Base-by-base conservation (phyloP, 2,888 invertebrate species). In the Parochlus steinenii region DNA sequence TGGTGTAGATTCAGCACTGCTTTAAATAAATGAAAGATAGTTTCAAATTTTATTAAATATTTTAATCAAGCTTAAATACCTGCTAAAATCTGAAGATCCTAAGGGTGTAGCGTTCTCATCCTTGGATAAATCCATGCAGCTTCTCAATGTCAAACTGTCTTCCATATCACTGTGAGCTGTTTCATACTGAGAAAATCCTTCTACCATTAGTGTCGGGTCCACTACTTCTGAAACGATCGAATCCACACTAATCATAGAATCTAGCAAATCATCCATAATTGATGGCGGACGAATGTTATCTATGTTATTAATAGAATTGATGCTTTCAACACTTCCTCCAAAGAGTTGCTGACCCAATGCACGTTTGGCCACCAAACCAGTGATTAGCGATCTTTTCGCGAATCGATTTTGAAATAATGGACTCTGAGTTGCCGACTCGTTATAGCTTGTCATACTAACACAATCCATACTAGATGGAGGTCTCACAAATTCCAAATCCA, bases 251-350 rank as follows among this genome's bases (percentile, higher is more conserved):
- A 79, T 62, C 74, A 85, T 80, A 43, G 85, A 86, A 46, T 87
- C 86, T 2, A 69, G 47, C 5, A 76, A 54, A 45, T 74, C 66
- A 39, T 80, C 80, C 74, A 85, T 75, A 42, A 77, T 68, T 0
- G 83, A 81, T 0, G 87, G 85, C 3, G 86, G 85, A 50, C 81
- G 81, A 3, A 85, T 71, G 42, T 77, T 76, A 20, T 87, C 86
- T 19, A 85, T 56, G 49, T 81, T 79, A 5, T 69, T 70, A 27
- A 65, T 57, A 25, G 62, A 63, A 41, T 61, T 62, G 2, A 61
- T 49, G 45, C 73, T 73, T 48, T 81, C 81, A 0, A 75, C 63
- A 45, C 73, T 73, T 35, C 69, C 69, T 30, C 61, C 54, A 46
- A 58, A 53, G 8, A 37, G 38, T 22, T 32, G 20, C 42, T 71